Conservation (phyloP, 2,113 vertebrate species). For the Callorhinus ursinus region DNA sequence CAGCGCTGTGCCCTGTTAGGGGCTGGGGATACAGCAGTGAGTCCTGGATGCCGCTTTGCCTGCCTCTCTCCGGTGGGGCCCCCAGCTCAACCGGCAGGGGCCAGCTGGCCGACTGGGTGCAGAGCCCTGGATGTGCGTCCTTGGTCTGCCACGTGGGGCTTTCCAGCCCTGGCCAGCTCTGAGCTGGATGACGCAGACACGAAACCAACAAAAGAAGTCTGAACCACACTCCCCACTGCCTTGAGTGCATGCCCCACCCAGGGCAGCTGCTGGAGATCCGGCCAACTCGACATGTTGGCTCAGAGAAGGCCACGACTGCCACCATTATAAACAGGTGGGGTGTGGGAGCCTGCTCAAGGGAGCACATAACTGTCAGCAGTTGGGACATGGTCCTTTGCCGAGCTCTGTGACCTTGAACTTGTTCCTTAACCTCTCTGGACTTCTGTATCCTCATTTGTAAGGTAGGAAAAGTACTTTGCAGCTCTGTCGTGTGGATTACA, state of each 20-base stretch:
- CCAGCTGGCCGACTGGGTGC: background rate
- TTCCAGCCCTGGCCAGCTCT: background rate
- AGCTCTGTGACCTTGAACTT: background rate
- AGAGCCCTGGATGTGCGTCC: background rate
- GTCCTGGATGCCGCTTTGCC: background rate
- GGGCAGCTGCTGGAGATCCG: background rate
- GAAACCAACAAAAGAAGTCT: background rate
- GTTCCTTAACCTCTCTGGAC: background rate
- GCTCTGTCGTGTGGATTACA: too few relatives aligned
- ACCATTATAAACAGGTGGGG: background rate
- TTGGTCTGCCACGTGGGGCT: background rate
- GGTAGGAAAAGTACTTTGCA: background rate
- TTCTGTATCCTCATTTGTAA: background rate
- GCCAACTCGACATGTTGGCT: background rate
- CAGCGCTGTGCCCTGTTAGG: rapidly evolving
- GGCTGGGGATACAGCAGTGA: rapidly evolving
- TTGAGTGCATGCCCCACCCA: rapidly evolving
- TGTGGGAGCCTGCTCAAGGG: background rate
- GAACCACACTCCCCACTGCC: background rate
- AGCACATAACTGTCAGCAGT: rapidly evolving
- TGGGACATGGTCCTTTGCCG: background rate
- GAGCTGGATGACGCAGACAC: background rate
- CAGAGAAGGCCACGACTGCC: background rate
- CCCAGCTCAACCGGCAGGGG: background rate
- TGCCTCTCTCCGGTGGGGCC: background rate